phyloP scores from a whole-genome alignment of 1,140 invertebrate genomes.

The Micrasema longulum region DNA sequence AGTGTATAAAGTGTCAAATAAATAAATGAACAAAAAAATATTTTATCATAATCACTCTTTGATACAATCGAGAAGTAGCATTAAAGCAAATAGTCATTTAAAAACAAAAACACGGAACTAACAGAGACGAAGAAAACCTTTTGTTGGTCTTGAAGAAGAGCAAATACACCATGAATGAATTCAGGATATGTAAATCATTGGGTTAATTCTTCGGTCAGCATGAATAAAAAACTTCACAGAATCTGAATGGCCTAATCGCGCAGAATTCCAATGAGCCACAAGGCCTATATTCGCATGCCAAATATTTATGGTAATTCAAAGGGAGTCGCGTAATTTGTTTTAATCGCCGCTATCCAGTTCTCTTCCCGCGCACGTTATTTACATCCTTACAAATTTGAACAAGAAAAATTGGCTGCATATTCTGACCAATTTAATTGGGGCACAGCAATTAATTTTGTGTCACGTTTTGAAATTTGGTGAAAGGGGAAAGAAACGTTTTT shows the following conservation, averaged over 20 bases:
- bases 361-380: constrained; percentile 1
- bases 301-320: constrained; percentile 9
- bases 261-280: neutral
- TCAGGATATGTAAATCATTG: neutral
- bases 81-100: too few species aligned
- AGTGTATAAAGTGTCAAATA: too few species aligned
- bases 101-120: too few species aligned
- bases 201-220: neutral
- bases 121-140: too few species aligned
- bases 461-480: neutral
- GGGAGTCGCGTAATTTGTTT: constrained; percentile 19
- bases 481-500: too few species aligned
- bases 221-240: neutral
- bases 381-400: neutral
- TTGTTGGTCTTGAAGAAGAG: too few species aligned
- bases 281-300: neutral
- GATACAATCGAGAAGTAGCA: too few species aligned
- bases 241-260: neutral
- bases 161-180: too few species aligned
- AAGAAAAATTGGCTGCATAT: neutral
- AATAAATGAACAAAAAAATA: too few species aligned
- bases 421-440: neutral
- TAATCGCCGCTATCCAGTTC: constrained; percentile 11
- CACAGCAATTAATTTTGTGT: neutral
- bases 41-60: too few species aligned